phyloP scores from a whole-genome alignment of 2,797 vertebrate species.

The Cygnus olor region DNA sequence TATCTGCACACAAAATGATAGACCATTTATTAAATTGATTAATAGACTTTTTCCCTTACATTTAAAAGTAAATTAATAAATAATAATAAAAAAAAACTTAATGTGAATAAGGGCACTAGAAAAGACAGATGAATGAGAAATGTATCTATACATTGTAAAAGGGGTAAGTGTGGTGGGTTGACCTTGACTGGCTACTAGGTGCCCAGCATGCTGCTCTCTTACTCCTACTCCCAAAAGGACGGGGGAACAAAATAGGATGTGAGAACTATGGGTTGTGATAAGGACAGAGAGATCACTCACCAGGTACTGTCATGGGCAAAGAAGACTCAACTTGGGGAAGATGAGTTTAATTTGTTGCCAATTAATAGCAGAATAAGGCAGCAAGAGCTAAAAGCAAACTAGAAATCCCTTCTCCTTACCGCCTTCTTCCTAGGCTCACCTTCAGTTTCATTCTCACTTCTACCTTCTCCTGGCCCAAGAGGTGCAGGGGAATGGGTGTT shows the following conservation, averaged over 20 bases:
- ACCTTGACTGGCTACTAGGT: neutral
- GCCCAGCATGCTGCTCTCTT: neutral
- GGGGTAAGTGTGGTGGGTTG: neutral
- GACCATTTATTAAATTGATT: neutral
- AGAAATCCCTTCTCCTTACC: neutral
- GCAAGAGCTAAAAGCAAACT: neutral
- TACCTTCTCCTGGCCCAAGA: neutral
- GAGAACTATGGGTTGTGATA: neutral
- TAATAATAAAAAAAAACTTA: neutral
- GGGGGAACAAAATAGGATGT: neutral
- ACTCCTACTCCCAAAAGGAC: neutral
- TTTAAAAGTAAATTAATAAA: neutral
- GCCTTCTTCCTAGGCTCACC: neutral
- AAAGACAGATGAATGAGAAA: neutral
- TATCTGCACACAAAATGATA: neutral
- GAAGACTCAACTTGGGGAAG: neutral
- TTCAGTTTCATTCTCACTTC: neutral
- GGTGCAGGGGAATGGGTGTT: neutral
- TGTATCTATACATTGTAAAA: neutral
- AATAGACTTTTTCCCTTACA: neutral
- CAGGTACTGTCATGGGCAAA: neutral
- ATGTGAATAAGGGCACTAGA: neutral
- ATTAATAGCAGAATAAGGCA: neutral
- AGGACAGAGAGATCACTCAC: neutral
- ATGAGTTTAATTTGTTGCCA: neutral